phyloP scores from a whole-genome alignment of 2,113 vertebrate species.

The Rafetus swinhoei region DNA sequence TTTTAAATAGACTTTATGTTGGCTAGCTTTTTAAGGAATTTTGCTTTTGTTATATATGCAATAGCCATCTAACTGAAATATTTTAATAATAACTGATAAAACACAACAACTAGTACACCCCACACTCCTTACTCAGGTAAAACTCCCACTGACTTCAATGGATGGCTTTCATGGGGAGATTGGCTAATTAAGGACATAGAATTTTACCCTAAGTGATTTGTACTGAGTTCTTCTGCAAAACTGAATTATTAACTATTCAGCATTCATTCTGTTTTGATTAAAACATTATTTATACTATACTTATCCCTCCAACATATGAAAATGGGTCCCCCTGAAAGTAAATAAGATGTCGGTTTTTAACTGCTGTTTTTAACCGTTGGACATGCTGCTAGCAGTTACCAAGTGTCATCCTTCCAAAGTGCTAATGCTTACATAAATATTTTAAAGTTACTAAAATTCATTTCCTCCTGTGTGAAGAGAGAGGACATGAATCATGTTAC shows the following conservation, averaged over 20 bases:
- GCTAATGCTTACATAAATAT: neutral
- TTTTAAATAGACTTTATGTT: neutral
- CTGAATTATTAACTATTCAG: neutral
- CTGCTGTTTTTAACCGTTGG: neutral
- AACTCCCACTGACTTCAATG: neutral
- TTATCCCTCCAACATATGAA: neutral
- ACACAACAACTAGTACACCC: neutral
- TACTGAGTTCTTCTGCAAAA: neutral
- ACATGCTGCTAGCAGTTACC: neutral
- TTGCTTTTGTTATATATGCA: neutral
- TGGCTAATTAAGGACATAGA: neutral
- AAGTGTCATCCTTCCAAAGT: neutral
- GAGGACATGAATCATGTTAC: neutral
- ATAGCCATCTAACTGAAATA: neutral
- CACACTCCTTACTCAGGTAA: neutral
- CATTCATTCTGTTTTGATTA: neutral
- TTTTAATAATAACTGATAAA: neutral
- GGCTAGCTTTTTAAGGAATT: neutral
- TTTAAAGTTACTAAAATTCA: neutral
- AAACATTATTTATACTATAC: neutral
- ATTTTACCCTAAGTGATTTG: neutral
- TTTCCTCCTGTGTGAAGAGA: neutral
- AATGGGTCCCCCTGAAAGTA: neutral
- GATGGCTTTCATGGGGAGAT: neutral
- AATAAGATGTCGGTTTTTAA: neutral